A percentile compares a stretch with the other conserved stretches of the same genome.
phyloP scores from a whole-genome alignment of 2,797 vertebrate genomes.

The Dromococcyx pavoninus region DNA sequence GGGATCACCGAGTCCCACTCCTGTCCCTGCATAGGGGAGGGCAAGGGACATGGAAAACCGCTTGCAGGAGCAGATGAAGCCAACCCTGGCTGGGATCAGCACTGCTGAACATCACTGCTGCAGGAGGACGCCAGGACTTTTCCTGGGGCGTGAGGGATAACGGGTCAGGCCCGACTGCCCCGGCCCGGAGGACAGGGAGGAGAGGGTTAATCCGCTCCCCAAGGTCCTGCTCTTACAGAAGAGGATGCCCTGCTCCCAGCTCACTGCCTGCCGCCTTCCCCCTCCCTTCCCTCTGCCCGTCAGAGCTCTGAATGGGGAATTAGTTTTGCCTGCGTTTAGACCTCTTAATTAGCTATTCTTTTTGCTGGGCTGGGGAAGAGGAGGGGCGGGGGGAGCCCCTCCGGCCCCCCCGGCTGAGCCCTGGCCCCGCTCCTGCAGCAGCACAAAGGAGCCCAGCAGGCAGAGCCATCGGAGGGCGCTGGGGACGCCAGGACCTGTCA shows the following conservation, averaged over 20 bases:
- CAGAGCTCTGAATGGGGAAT: constrained; percentile 67
- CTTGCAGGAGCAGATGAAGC: neutral
- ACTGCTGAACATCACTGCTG: neutral
- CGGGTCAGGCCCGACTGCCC: too few relatives aligned
- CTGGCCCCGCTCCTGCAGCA: constrained; percentile 52
- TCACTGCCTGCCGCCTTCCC: constrained; percentile 23
- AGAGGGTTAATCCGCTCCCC: constrained; percentile 55
- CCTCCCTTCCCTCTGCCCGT: constrained; percentile 30
- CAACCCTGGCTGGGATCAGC: accelerated
- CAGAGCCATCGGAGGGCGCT: constrained; percentile 70
- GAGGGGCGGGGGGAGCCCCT: constrained; percentile 48
- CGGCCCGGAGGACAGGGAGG: neutral
- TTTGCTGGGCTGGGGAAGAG: constrained; percentile 37
- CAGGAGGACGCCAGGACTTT: too few relatives aligned
- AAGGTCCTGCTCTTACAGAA: neutral
- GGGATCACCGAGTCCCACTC: too few relatives aligned
- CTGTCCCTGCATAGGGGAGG: accelerated
- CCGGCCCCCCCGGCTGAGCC: constrained; percentile 38
- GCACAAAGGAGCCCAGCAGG: constrained; percentile 69
- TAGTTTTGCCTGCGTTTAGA: constrained; percentile 67
- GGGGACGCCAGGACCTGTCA: constrained; percentile 75
- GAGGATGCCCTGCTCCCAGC: constrained; percentile 42
- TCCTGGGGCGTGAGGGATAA: too few relatives aligned
- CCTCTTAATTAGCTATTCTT: constrained; percentile 77
- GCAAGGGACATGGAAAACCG: accelerated